These are phyloP conservation scores for Yponomeuta cagnagella DNA, from an alignment of 2,888 invertebrate genomes.

Conservation along the genomic window DNA sequence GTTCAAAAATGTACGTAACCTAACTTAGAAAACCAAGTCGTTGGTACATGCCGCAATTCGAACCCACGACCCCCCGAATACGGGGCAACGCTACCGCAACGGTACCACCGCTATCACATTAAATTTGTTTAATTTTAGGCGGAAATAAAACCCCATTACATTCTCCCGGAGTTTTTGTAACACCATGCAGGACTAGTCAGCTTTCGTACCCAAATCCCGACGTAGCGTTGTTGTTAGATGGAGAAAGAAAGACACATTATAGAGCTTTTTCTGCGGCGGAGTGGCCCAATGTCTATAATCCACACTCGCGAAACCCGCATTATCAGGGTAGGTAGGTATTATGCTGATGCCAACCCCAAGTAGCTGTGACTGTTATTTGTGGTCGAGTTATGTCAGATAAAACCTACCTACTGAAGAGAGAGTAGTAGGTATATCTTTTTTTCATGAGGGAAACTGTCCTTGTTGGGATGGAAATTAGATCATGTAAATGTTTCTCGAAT, in stretches of 20 bases:
- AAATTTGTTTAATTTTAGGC: no score
- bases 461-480: not conserved
- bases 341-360: conserved; percentile 59
- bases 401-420: not conserved
- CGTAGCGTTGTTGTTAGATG: not conserved
- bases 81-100: no score
- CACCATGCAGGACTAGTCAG: not conserved
- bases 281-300: conserved; percentile 50
- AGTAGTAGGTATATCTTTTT: not conserved
- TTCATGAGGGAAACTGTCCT: not conserved
- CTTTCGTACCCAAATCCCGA: not conserved
- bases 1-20: no score
- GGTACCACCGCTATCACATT: no score
- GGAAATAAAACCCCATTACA: not conserved
- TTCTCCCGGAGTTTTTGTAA: not conserved
- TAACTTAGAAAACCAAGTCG: no score
- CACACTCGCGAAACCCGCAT: conserved; percentile 50
- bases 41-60: no score
- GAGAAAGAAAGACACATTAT: conserved; percentile 30
- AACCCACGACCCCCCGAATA: no score
- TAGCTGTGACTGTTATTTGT: conserved; percentile 1
- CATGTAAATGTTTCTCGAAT: not conserved
- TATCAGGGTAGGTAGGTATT: conserved; percentile 51
- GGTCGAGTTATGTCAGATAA: not conserved
- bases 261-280: conserved; percentile 48